Conservation (phyloP, 1,140 invertebrate species). For the Musca vetustissima region DNA sequence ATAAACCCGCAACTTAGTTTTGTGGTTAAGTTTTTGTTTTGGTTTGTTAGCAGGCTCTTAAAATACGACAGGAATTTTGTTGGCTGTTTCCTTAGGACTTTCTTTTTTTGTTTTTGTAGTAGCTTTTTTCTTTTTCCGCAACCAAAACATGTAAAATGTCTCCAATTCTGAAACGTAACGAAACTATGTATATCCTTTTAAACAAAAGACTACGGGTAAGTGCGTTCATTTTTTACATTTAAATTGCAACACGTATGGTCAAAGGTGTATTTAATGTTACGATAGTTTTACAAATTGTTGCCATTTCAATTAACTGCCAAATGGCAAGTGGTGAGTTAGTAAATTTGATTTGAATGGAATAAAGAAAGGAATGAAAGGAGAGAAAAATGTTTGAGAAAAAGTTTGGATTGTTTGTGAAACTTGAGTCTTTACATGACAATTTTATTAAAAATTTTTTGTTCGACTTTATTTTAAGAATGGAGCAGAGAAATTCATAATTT, state of each 20-base stretch:
- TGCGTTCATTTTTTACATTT: constrained; percentile 17
- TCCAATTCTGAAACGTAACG: no score
- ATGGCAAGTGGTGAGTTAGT: constrained; percentile 6
- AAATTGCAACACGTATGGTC: constrained; percentile 11
- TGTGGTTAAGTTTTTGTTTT: neutral
- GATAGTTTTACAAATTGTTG: constrained; percentile 17
- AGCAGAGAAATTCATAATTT: no score
- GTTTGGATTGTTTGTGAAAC: no score
- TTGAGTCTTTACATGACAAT: no score
- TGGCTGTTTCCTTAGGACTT: neutral
- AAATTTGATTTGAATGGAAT: neutral
- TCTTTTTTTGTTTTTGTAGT: neutral
- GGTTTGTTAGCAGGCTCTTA: no score
- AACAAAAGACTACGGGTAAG: neutral
- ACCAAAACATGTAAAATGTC: no score
- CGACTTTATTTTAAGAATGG: no score
- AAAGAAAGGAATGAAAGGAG: neutral
- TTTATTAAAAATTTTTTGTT: no score
- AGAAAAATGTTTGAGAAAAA: no score
- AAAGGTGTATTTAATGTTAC: constrained; percentile 7
- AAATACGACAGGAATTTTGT: neutral
- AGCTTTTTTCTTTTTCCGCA: neutral
- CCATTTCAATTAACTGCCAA: constrained; percentile 11
- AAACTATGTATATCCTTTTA: neutral
- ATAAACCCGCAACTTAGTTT: neutral